Conservation (phyloP, 1,140 invertebrate genomes). For the Bombus cullumanus region DNA sequence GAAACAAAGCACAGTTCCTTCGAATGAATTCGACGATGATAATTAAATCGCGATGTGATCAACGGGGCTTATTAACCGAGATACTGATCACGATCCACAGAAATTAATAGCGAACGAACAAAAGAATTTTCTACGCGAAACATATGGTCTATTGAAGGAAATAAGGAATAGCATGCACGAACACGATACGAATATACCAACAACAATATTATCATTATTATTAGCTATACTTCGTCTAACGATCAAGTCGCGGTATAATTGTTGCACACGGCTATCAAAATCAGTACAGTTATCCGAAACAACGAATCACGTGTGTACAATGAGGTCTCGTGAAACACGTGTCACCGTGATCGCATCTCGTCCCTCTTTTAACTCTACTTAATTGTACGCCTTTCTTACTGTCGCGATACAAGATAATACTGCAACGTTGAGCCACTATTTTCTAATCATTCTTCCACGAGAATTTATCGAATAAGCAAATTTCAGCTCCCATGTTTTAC, state of each 20-base stretch:
- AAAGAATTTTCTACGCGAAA: neutral
- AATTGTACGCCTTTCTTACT: neutral
- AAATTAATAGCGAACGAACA: neutral
- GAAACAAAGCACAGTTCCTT: neutral
- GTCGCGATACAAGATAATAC: neutral
- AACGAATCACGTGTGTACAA: neutral
- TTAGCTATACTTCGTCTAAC: neutral
- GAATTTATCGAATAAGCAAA: neutral
- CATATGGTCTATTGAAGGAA: too few species aligned
- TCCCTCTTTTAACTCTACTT: neutral
- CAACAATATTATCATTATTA: too few species aligned
- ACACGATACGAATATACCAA: too few species aligned
- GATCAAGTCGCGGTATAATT: neutral
- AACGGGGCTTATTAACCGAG: too few species aligned
- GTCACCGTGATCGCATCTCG: neutral
- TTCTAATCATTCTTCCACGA: neutral
- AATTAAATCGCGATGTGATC: neutral
- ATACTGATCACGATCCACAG: neutral
- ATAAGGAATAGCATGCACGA: too few species aligned
- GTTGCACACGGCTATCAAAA: neutral
- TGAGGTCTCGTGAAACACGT: neutral
- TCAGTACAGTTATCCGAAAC: neutral
- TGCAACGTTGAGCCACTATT: neutral
- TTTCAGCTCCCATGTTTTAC: neutral
- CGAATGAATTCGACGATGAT: neutral